Evolutionary conservation across 2,888 invertebrate genomes (phyloP), one percentile per base, ranked within the genome.

Genomic region (Fragum sueziense): DNA sequence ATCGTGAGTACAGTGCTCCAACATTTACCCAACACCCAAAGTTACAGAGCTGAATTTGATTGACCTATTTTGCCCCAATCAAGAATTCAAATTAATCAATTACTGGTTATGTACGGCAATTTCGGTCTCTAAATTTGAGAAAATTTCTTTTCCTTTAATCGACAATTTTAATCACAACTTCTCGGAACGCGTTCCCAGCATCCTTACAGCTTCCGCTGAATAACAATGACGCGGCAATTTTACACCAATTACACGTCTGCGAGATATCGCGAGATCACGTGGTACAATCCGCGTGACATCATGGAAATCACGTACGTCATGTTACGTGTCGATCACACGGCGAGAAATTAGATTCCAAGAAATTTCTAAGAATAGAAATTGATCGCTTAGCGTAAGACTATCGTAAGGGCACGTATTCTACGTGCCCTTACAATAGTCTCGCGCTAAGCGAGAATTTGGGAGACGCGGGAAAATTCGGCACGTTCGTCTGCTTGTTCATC

Each of bases 291-390:
- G 29, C 74, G 76, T 77, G 76, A 74, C 74, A 72, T 57, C 69
- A 57, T 65, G 71, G 41, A 41, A 54, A 74, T 77, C 80, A 80
- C 80, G 80, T 77, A 71, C 71, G 71, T 25, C 71, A 54, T 80
- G 80, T 80, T 65, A 80, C 73, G 70, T 80, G 80, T 80, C 80
- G 57, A 76, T 80, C 80, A 80, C 70, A 62, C 47, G 57, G 31
- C 29, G 41, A 61, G 69, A 79, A 79, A 79, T 71, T 75, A 47
- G 72, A 71, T 72, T 71, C 61, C 41, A 37, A 37, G 41, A 65
- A 22, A 20, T 65, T 65, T 41, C 65, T 65, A 41, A 41, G 65
- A 68, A 77, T 77, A 69, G 59, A 61, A 68, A 69, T 77, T 69
- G 69, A n/a, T n/a, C n/a, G n/a, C n/a, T n/a, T n/a, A n/a, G n/a